Evolutionary conservation across 2,113 vertebrate genomes (phyloP).

Genomic region (Cyanistes caeruleus): DNA sequence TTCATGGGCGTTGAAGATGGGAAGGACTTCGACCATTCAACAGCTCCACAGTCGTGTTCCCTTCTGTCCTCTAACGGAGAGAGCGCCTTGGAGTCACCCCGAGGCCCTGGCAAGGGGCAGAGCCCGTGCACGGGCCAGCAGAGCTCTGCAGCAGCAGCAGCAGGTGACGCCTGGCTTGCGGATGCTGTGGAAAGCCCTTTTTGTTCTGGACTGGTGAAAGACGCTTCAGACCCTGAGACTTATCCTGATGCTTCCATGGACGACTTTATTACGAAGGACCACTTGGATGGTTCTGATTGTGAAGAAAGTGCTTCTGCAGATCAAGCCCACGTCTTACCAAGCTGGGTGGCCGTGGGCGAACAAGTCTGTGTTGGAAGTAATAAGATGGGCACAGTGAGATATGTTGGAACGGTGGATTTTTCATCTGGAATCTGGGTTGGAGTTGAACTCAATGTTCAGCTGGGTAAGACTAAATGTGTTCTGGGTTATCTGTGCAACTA

Average conservation of each 20-base stretch:
- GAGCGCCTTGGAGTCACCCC: neutral
- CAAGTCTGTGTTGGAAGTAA: slow-evolving; percentile 82
- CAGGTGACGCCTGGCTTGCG: neutral
- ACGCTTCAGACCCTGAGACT: neutral
- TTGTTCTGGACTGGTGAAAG: neutral
- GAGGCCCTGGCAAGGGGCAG: neutral
- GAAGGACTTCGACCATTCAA: slow-evolving; percentile 76
- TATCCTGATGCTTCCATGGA: slow-evolving; percentile 42
- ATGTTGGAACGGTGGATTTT: slow-evolving; percentile 84
- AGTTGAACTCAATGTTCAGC: slow-evolving; percentile 81
- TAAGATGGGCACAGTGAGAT: slow-evolving; percentile 79
- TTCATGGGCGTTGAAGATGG: slow-evolving; percentile 92
- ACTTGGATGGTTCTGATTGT: slow-evolving; percentile 68
- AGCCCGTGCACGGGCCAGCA: neutral
- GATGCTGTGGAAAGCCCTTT: neutral
- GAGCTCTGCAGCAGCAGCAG: neutral
- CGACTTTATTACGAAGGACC: slow-evolving; percentile 7
- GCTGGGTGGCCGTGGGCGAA: slow-evolving; percentile 80
- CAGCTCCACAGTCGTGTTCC: slow-evolving; percentile 46
- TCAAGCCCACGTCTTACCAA: slow-evolving; percentile 63
- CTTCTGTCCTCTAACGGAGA: neutral
- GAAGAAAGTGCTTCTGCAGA: slow-evolving; percentile 73
- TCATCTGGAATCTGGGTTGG: slow-evolving; percentile 85
- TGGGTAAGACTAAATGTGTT: slow-evolving; percentile 73
- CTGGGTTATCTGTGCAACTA: neutral